A percentile compares a stretch with the other conserved stretches of the same genome.
Conservation (phyloP, 2,888 invertebrate genomes). For the Plebejus anna region DNA sequence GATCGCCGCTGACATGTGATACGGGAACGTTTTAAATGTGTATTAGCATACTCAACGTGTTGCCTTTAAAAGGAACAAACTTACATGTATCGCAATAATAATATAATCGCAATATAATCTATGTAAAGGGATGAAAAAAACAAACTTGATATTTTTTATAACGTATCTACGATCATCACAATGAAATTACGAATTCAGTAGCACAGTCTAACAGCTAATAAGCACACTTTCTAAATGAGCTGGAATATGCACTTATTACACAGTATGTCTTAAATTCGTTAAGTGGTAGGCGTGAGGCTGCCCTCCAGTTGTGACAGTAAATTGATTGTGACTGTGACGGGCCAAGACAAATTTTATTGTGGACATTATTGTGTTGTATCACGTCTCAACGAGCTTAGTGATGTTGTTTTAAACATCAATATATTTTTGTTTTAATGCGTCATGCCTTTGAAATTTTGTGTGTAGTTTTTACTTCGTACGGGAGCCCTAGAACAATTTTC, state of each 20-base stretch:
- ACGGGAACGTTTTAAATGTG: neutral
- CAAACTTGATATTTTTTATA: too few species aligned
- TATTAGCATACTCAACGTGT: neutral
- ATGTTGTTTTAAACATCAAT: slow-evolving; percentile 36
- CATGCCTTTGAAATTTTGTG: too few species aligned
- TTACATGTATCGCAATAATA: neutral
- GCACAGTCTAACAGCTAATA: neutral
- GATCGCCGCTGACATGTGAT: slow-evolving; percentile 32
- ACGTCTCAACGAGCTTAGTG: slow-evolving; percentile 50
- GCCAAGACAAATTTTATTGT: slow-evolving; percentile 65
- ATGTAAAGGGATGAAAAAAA: neutral
- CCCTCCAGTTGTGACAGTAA: slow-evolving; percentile 57
- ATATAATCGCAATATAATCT: neutral
- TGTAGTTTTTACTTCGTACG: too few species aligned
- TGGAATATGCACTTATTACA: neutral
- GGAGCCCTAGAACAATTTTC: too few species aligned
- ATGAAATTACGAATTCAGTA: too few species aligned
- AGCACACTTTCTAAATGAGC: neutral
- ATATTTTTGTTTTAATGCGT: neutral
- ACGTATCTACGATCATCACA: too few species aligned
- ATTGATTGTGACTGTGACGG: slow-evolving; percentile 75
- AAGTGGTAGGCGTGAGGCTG: slow-evolving; percentile 43
- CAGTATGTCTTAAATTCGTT: slow-evolving; percentile 27
- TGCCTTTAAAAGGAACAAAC: neutral
- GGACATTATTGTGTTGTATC: slow-evolving; percentile 56